These are phyloP conservation scores for Sparidentex hasta DNA, from an alignment of 2,797 vertebrate species.

Conservation along the genomic window DNA sequence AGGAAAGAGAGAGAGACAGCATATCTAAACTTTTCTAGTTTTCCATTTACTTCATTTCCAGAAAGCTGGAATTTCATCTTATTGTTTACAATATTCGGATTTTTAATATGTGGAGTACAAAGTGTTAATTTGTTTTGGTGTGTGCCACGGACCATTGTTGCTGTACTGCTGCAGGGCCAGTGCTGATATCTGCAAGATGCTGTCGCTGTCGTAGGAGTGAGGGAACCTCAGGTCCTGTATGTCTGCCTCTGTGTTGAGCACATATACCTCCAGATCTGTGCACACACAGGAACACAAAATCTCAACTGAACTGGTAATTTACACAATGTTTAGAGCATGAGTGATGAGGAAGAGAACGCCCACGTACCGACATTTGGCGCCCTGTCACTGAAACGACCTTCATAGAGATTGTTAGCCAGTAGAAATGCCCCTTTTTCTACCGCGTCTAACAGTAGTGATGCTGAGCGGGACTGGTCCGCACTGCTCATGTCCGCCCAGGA, in stretches of 20 bases:
- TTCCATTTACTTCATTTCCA: neutral
- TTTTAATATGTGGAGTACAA: neutral
- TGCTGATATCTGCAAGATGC: slow-evolving; percentile 92
- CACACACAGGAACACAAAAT: slow-evolving; percentile 30
- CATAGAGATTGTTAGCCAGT: slow-evolving; percentile 85
- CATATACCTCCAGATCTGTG: slow-evolving; percentile 84
- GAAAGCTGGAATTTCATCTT: neutral
- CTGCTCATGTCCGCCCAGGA: slow-evolving; percentile 83
- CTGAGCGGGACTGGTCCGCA: slow-evolving; percentile 77
- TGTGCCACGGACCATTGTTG: slow-evolving; percentile 89
- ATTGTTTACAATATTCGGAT: neutral
- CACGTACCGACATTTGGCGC: slow-evolving; percentile 82
- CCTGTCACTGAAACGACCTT: slow-evolving; percentile 85
- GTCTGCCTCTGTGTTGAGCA: slow-evolving; percentile 91
- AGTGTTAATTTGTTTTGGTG: slow-evolving; percentile 1
- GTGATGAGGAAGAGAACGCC: neutral
- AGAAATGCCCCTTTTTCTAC: slow-evolving; percentile 84
- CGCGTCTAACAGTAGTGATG: slow-evolving; percentile 80
- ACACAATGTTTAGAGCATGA: neutral
- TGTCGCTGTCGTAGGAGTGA: slow-evolving; percentile 91
- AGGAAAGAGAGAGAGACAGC: neutral
- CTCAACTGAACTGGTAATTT: slow-evolving; percentile 1
- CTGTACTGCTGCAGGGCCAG: slow-evolving; percentile 95
- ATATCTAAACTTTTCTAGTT: neutral
- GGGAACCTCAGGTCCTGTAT: slow-evolving; percentile 93